A percentile compares a stretch with the other conserved stretches of the same genome.
Evolutionary conservation across 1,140 invertebrate genomes (phyloP).

Genomic region (Metopolophium dirhodum): DNA sequence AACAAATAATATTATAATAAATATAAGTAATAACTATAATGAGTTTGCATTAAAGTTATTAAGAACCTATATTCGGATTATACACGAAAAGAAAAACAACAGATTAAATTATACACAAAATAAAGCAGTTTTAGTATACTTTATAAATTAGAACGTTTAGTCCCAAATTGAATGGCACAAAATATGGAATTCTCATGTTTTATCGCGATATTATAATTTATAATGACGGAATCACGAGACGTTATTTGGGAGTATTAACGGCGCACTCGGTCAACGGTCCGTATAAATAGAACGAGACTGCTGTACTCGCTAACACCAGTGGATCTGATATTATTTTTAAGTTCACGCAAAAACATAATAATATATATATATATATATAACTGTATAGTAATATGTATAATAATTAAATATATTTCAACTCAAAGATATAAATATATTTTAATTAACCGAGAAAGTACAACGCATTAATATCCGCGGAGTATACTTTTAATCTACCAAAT

Average conservation of each 20-base stretch:
- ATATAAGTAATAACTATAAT: too few relatives aligned
- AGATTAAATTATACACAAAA: background rate
- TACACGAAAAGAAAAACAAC: background rate
- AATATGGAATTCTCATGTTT: background rate
- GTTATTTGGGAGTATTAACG: background rate
- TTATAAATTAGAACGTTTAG: background rate
- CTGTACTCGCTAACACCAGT: background rate
- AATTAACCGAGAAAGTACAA: conserved; percentile 17
- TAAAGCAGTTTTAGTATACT: background rate
- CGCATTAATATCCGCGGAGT: background rate
- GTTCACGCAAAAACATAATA: conserved; percentile 33
- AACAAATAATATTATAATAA: background rate
- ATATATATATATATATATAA: background rate
- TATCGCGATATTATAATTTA: background rate
- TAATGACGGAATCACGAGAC: background rate
- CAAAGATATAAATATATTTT: conserved; percentile 38
- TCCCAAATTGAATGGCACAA: background rate
- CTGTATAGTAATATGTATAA: background rate
- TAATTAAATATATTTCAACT: conserved; percentile 16
- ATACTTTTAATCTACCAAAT: background rate
- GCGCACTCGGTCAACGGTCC: background rate
- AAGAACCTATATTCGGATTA: background rate
- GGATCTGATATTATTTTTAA: conserved; percentile 41
- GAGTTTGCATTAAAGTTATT: background rate
- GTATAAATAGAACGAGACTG: conserved; percentile 42